These are phyloP conservation scores for Ametastegia equiseti DNA, from an alignment of 2,888 invertebrate species.

Conservation along the genomic window DNA sequence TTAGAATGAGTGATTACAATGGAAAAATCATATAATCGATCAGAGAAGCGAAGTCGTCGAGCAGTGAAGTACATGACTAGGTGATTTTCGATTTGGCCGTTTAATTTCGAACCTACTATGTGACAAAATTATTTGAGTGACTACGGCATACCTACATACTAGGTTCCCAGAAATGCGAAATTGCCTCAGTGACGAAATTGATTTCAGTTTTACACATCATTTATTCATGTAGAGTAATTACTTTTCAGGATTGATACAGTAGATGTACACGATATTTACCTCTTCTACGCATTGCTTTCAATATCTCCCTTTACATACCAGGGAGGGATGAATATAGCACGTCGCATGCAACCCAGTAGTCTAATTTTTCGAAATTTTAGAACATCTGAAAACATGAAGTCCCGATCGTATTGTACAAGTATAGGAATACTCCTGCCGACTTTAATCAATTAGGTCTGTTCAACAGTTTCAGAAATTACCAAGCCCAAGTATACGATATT, in stretches of 20 bases:
- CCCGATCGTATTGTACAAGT: background rate
- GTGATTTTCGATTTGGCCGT: background rate
- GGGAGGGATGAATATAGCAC: background rate
- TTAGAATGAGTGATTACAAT: no score
- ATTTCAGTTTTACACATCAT: slow-evolving; percentile 3
- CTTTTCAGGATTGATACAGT: background rate
- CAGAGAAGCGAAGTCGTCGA: no score
- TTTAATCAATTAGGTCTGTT: no score
- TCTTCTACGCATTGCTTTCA: background rate
- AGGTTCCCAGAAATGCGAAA: background rate
- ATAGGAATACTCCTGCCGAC: no score
- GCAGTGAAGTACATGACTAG: no score
- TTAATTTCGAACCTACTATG: background rate
- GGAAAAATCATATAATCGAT: no score
- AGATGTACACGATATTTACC: background rate
- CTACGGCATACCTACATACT: no score
- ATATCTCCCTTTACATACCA: background rate
- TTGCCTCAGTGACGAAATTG: background rate
- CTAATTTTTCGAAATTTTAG: background rate
- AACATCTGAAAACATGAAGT: background rate
- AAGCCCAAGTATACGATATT: no score
- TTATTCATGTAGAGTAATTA: background rate
- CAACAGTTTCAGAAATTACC: no score
- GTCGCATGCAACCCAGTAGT: background rate
- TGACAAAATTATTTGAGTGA: no score